Conservation (phyloP, 2,888 invertebrate genomes). For the Tridacna gigas region DNA sequence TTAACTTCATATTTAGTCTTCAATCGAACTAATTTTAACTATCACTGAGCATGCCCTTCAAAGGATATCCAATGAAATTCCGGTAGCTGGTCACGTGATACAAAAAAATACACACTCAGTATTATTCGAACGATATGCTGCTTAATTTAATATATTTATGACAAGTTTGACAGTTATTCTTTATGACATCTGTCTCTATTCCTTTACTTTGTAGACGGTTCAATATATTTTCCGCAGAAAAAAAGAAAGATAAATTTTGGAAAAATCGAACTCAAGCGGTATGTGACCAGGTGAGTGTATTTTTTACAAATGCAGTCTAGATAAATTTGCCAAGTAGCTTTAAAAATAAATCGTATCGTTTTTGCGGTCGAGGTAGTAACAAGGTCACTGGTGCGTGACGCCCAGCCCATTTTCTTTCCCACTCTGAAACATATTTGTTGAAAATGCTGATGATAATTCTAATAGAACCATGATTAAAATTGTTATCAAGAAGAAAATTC, state of each 20-base stretch:
- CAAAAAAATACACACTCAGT: conserved; percentile 57
- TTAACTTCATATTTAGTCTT: conserved; percentile 51
- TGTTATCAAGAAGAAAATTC: neutral
- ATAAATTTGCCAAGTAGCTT: neutral
- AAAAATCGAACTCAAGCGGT: conserved; percentile 19
- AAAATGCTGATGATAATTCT: conserved; percentile 8
- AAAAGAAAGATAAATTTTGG: too few relatives aligned
- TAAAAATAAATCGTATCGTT: conserved; percentile 16
- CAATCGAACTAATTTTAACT: conserved; percentile 55
- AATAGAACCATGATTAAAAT: neutral
- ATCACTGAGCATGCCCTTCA: conserved; percentile 61
- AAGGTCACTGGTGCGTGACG: conserved; percentile 39
- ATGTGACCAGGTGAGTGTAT: conserved; percentile 38
- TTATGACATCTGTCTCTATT: conserved; percentile 29
- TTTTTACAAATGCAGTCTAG: conserved; percentile 19
- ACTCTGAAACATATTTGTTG: neutral
- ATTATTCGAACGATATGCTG: conserved; percentile 52
- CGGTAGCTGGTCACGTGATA: conserved; percentile 65
- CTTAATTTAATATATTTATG: conserved; percentile 54
- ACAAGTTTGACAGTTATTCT: conserved; percentile 49
- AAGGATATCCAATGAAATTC: conserved; percentile 65
- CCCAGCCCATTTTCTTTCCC: conserved; percentile 42
- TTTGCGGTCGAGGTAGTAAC: conserved; percentile 4
- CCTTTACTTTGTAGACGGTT: neutral
- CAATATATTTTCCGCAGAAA: neutral